phyloP scores from a whole-genome alignment of 53 echinoderm and acorn worm genomes.

The Hippasteria phrygiana region DNA sequence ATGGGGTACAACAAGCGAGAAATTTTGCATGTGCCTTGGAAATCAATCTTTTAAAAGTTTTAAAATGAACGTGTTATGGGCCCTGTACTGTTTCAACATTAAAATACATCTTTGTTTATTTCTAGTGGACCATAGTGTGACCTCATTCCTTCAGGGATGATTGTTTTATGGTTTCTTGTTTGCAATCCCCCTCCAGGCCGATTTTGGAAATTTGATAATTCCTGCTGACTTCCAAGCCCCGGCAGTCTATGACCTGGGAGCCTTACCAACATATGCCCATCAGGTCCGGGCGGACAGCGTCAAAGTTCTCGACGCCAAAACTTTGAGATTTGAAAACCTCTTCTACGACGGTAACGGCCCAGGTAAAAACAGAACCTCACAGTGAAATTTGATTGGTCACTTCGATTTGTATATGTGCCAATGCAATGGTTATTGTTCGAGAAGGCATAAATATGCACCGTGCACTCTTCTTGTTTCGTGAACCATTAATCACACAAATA shows the following conservation, averaged over 20 bases:
- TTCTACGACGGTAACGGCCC: conserved; percentile 82
- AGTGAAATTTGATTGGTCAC: not conserved
- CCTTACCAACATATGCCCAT: conserved; percentile 46
- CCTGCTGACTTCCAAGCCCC: conserved; percentile 71
- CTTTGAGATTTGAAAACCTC: conserved; percentile 69
- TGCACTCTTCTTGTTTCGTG: no score
- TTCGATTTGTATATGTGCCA: not conserved
- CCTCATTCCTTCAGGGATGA: no score
- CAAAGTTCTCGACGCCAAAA: conserved; percentile 72
- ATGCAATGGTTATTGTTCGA: not conserved
- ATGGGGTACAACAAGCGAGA: no score
- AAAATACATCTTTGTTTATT: no score
- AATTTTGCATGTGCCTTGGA: no score
- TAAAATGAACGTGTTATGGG: no score
- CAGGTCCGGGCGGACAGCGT: conserved; percentile 58
- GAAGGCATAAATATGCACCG: no score
- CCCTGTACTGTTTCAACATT: no score
- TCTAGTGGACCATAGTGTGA: no score
- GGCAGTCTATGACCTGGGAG: conserved; percentile 63
- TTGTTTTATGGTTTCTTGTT: not conserved
- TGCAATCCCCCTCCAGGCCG: conserved; percentile 46
- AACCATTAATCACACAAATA: no score
- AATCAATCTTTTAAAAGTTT: no score
- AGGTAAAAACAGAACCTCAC: conserved; percentile 42
- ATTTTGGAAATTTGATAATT: conserved; percentile 75